Evolutionary conservation across 2,113 vertebrate species (phyloP), one percentile per base, ranked within the genome.

Genomic region (Chitala chitala): DNA sequence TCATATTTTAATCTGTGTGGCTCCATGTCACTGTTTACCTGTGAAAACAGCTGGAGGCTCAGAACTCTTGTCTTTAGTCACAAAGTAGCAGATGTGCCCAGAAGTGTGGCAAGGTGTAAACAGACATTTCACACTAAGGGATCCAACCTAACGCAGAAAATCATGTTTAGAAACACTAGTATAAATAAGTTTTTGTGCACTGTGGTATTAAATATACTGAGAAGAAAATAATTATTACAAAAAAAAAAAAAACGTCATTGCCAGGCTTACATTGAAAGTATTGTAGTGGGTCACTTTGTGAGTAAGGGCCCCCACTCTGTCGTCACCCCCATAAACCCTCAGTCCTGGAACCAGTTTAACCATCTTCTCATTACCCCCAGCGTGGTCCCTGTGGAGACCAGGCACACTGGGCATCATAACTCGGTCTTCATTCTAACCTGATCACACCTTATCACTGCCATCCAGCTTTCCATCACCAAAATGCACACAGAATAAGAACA

Each of bases 31-130:
- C 56, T 22, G 26, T 89, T 89, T 85, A 94, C 94, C 97, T 83
- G 97, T 99, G 84, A 99, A 99, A 75, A 99, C 93, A 1, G 94
- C 94, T 7, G 97, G 93, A 0, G 94, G 90, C 80, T 98, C 94
- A 0, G 90, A 84, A 85, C 93, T 89, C 65, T 89, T 86, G 10
- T 95, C 93, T 85, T 95, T 94, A 46, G 92, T 95, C 83, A 98
- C 95, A 61, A 91, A 95, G 83, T 99, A 99, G 84, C 97, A 99
- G 88, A 98, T 94, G 85, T 99, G 97, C 69, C 96, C 96, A 0
- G 93, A 96, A 0, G 97, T 99, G 89, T 99, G 96, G 81, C 97
- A 99, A 0, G 97, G 97, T 0, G 96, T 99, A 1, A 89, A 91
- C 73, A 99, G 90, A 81, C 97, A 99, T 87, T 95, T 97, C 68